Base-by-base conservation (phyloP, 37 sponge, comb jelly and placozoan species). In the Cladorhizidae sp. region DNA sequence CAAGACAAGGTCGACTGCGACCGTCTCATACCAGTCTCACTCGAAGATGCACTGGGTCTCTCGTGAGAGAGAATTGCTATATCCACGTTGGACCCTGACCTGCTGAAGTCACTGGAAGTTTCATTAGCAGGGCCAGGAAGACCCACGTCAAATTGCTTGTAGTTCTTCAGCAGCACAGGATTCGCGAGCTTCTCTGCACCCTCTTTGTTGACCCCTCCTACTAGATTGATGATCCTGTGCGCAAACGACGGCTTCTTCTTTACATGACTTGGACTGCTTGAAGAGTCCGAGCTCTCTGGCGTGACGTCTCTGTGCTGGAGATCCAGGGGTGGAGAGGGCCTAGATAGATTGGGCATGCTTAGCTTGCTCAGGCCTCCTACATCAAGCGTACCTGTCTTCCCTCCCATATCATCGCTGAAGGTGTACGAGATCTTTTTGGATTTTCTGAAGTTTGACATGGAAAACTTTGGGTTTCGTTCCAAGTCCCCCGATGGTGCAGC, bases 281-380 rank as follows among this genome's bases (percentile, higher is more conserved):
- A 31, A 31, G 33, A 31, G 35, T 65, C 67, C 7, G 67, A 65
- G n/a, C 45, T 64, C 7, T 77, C 78, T 2, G 78, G 65, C 5
- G 78, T 77, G 15, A 36, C 58, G 1, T 38, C 78, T 40, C 64
- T 62, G 49, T 65, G 63, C 3, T 5, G 5, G 49, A 12, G 35
- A 33, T 31, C 36, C 2, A 11, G 35, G 14, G 59, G 26, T 21
- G 59, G 59, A 58, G 8, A 14, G 18, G 32, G 67, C 12, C 35
- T 14, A 33, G 36, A 28, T 5, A 65, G 67, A 31, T 65, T 65
- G 67, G 40, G 40, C 55, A 51, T 74, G 35, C 67, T 65, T 32
- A 31, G 32, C 11, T 65, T 65, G 2, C 40, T 41, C 56, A n/a
- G 22, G n/a, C 74, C 56, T 9, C 33, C 36, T 9, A 42, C n/a